Conservation (phyloP, 1,140 invertebrate genomes). For the Arion vulgaris region DNA sequence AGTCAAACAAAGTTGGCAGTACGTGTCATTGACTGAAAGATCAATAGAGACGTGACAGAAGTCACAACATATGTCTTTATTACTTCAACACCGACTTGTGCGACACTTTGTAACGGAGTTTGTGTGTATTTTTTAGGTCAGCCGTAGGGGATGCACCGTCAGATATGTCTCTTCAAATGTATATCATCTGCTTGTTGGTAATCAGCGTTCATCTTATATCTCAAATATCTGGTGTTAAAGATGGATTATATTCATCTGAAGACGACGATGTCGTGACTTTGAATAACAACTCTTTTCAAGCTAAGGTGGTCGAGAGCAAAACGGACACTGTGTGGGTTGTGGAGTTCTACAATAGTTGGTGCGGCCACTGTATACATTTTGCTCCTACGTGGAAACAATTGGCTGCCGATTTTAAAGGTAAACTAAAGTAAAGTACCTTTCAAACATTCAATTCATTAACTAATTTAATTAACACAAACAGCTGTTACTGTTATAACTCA, state of each 20-base stretch:
- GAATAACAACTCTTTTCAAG: slow-evolving; percentile 34
- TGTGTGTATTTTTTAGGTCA: neutral
- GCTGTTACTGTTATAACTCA: too few relatives aligned
- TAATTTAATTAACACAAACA: too few relatives aligned
- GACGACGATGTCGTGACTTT: slow-evolving; percentile 13
- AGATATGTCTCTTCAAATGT: neutral
- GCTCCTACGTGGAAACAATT: slow-evolving; percentile 65
- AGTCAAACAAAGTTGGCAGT: neutral
- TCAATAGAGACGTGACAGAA: too few relatives aligned
- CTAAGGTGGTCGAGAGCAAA: slow-evolving; percentile 48
- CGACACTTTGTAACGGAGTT: too few relatives aligned
- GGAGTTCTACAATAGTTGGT: slow-evolving; percentile 72
- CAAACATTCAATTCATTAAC: too few relatives aligned
- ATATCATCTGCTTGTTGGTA: neutral
- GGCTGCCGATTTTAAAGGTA: slow-evolving; percentile 62
- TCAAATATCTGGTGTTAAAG: neutral
- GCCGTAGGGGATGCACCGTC: neutral
- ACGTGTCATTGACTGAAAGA: neutral
- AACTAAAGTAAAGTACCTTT: neutral
- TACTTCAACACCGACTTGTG: neutral
- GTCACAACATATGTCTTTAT: neutral
- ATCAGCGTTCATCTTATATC: slow-evolving; percentile 7
- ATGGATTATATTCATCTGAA: slow-evolving; percentile 28
- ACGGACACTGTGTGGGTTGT: slow-evolving; percentile 64
- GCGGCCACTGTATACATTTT: slow-evolving; percentile 70